These are phyloP conservation scores for Stylophora pistillata DNA, from an alignment of 64 coral and sea anemone genomes.

Conservation along the genomic window DNA sequence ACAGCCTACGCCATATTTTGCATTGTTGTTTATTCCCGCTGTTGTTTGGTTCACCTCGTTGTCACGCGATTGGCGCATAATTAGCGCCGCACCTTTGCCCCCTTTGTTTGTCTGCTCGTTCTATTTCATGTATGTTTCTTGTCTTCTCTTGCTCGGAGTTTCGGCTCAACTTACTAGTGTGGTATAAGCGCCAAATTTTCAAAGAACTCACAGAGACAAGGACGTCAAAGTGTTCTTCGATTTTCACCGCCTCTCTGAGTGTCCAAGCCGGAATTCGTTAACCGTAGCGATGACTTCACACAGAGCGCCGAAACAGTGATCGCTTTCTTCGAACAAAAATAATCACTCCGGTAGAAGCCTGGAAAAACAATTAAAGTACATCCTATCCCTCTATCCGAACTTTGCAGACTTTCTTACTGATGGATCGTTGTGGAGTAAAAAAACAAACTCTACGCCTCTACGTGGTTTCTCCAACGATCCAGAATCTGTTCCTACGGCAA, in stretches of 20 bases:
- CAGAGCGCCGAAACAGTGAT: not conserved
- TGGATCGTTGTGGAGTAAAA: not conserved
- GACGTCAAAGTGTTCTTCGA: not conserved
- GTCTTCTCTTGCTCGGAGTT: constrained; percentile 6
- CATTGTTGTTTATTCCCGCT: too few species aligned
- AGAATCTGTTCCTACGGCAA: not conserved
- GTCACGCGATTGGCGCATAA: too few species aligned
- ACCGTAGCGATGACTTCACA: not conserved
- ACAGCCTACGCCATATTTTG: too few species aligned
- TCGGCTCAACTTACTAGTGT: constrained; percentile 1
- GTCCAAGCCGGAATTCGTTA: not conserved
- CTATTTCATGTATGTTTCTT: too few species aligned
- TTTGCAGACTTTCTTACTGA: not conserved
- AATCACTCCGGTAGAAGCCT: not conserved
- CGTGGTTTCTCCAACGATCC: constrained; percentile 12
- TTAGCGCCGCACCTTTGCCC: too few species aligned
- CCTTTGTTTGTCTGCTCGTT: too few species aligned
- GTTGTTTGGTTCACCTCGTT: too few species aligned
- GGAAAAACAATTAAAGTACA: not conserved
- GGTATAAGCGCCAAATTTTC: not conserved
- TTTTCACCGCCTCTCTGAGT: not conserved
- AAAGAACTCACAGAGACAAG: constrained; percentile 12
- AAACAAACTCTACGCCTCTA: not conserved
- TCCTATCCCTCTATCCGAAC: not conserved
- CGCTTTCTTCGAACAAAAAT: not conserved